A percentile compares a stretch with the other conserved stretches of the same genome.
phyloP scores from a whole-genome alignment of 35 echinoderm and acorn worm species.

The Chiridota heheva region DNA sequence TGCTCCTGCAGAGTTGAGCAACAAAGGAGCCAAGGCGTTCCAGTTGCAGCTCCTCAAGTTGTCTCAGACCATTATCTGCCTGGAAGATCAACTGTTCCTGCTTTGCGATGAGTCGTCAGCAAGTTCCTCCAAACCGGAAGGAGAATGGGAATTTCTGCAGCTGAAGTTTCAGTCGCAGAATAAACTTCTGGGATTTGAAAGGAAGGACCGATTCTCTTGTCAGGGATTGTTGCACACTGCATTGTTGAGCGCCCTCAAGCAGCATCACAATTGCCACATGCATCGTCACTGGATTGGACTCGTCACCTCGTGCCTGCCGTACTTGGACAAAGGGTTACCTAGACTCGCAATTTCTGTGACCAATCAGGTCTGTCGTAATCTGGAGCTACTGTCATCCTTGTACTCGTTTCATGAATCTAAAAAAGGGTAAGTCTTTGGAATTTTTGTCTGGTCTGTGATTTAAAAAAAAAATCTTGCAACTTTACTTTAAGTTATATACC shows the following conservation, averaged over 20 bases:
- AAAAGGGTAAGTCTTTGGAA: constrained; percentile 53
- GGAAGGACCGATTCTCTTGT: constrained; percentile 69
- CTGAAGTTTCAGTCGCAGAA: constrained; percentile 79
- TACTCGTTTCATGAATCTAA: constrained; percentile 58
- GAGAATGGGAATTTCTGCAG: constrained; percentile 82
- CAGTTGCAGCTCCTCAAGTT: constrained; percentile 91
- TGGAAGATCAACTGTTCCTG: constrained; percentile 92
- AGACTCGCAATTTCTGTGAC: constrained; percentile 71
- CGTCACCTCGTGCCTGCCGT: constrained; percentile 79
- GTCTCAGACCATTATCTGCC: constrained; percentile 77
- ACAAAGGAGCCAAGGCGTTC: constrained; percentile 82
- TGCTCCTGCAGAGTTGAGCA: constrained; percentile 45
- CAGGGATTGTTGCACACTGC: constrained; percentile 84
- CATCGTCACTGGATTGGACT: constrained; percentile 91
- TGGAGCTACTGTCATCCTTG: constrained; percentile 73
- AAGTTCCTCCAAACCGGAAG: constrained; percentile 4
- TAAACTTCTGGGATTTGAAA: constrained; percentile 63
- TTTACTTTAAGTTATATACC: no score
- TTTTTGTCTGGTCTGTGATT: background rate
- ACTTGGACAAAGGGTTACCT: constrained; percentile 79
- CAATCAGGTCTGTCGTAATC: constrained; percentile 85
- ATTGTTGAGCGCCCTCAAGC: constrained; percentile 77
- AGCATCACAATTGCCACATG: constrained; percentile 92
- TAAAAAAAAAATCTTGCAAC: background rate
- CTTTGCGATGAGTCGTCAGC: constrained; percentile 64